These are phyloP conservation scores for Prenolepis imparis DNA, from an alignment of 2,888 invertebrate species.

Conservation along the genomic window DNA sequence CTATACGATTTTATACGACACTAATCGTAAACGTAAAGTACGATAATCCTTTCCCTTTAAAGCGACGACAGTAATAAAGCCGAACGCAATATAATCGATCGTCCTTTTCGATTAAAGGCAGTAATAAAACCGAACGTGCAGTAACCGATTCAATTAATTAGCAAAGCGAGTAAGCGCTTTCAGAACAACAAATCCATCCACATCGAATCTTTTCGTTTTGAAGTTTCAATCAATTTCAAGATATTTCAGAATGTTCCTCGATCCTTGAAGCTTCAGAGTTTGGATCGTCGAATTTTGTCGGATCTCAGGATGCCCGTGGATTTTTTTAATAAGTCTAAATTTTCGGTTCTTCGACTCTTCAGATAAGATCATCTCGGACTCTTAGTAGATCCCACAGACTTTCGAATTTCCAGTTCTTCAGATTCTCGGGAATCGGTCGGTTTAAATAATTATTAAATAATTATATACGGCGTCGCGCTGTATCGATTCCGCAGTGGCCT, in stretches of 20 bases:
- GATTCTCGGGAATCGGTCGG: background rate
- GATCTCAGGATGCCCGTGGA: background rate
- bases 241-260: background rate
- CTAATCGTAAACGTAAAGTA: conserved; percentile 30
- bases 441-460: background rate
- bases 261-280: background rate
- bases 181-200: background rate
- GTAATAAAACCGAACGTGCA: conserved; percentile 12
- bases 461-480: background rate
- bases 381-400: background rate
- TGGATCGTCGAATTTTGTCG: background rate
- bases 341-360: background rate
- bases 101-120: conserved; percentile 25
- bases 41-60: conserved; percentile 32
- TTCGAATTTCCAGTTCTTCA: background rate
- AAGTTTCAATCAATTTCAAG: background rate
- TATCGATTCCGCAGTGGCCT: conserved; percentile 16
- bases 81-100: background rate
- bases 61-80: conserved; percentile 42
- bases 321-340: background rate
- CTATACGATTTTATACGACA: conserved; percentile 25
- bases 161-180: background rate
- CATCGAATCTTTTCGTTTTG: background rate
- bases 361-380: background rate
- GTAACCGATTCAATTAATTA: conserved; percentile 12